Evolutionary conservation across 2,113 vertebrate species (phyloP), one percentile per base, ranked within the genome.

Genomic region (Nycticebus coucang): DNA sequence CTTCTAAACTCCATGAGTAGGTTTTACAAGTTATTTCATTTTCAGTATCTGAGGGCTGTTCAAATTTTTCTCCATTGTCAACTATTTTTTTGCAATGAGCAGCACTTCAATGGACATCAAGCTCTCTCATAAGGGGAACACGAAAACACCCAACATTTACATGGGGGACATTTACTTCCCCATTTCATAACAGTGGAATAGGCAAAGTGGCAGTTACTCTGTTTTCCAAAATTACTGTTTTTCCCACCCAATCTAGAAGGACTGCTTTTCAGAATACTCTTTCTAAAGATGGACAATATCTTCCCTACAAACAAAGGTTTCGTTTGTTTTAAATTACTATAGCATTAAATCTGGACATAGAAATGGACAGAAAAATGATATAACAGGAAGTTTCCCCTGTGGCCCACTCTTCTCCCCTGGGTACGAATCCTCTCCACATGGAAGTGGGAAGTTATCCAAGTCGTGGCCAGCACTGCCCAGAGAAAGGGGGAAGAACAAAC

Each of bases 231-330:
- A 91, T 66, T 68, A 59, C 41, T 68, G 15, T 72, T 87, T 83
- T 41, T 4, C 4, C 35, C 1, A 74, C 14, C 3, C 5, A 64
- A 26, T 64, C 69, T 74, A 85, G 19, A 69, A 74, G 35, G 59
- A 60, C 28, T 66, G 85, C 72, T 86, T 95, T 92, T 77, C n/a
- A 96, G 71, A 86, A 72, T 69, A 80, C 12, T 91, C 28, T 71
- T 71, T 84, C 87, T 87, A 92, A 35, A 74, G 45, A 94, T 79
- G 37, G 21, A 81, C 26, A 93, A 95, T 93, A 72, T 55, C 55
- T 66, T 60, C 21, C 64, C 26, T 33, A 59, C 2, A 53, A 7
- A 72, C 14, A n/a, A 90, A 66, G 17, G 7, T 91, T 72, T 66
- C 74, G 37, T 84, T 69, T 75, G 41, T 81, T 55, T 96, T 88